Evolutionary conservation across 2,113 vertebrate genomes (phyloP).

Genomic region (Dipodomys stephensi): DNA sequence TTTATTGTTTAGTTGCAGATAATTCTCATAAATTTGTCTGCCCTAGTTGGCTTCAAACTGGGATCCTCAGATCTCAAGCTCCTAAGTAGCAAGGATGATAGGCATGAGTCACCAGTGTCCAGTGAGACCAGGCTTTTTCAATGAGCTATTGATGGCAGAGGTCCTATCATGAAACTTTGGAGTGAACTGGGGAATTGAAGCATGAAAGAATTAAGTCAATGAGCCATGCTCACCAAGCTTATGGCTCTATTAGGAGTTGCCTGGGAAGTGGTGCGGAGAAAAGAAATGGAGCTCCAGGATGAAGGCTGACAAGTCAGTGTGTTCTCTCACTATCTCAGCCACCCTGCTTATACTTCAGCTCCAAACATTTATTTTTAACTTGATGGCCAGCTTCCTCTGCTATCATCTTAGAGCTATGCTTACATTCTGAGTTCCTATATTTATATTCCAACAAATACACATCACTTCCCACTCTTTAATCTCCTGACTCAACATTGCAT

Average conservation of each 20-base stretch:
- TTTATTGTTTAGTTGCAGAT: no score
- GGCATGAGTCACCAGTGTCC: no score
- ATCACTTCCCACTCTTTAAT: constrained; percentile 31
- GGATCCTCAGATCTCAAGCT: no score
- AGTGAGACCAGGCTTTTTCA: background rate
- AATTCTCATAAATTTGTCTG: no score
- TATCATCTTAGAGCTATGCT: constrained; percentile 26
- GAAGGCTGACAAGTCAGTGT: background rate
- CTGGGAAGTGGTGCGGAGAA: background rate
- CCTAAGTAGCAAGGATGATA: no score
- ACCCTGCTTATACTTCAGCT: background rate
- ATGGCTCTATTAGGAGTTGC: background rate
- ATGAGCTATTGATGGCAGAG: background rate
- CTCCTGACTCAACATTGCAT: background rate
- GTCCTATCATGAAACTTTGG: background rate
- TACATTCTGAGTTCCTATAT: constrained; percentile 57
- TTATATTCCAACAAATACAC: constrained; percentile 49
- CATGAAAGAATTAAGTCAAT: background rate
- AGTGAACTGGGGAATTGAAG: background rate
- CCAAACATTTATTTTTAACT: constrained; percentile 46
- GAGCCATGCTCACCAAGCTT: background rate
- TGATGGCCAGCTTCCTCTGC: background rate
- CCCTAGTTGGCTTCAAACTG: no score
- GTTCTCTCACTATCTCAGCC: background rate
- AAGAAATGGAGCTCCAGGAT: background rate